Evolutionary conservation across 2,797 vertebrate genomes (phyloP), one percentile per base, ranked within the genome.

Genomic region (Halcyon leucocephala): DNA sequence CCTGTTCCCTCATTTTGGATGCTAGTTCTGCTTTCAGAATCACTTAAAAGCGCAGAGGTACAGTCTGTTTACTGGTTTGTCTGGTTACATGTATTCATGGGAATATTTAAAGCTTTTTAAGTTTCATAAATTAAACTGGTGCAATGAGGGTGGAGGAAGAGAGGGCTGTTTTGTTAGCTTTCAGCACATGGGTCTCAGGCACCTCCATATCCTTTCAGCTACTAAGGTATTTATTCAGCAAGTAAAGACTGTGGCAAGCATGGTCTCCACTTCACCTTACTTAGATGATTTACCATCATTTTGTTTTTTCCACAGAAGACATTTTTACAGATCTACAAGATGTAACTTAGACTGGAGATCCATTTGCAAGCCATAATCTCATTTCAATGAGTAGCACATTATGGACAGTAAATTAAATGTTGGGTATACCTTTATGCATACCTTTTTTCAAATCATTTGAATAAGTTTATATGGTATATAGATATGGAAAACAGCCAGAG

Each of bases 281-380:
- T 93, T 89, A 80, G 13, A 91, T 7, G 2, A 90, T 83, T 92
- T 95, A 57, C 60, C 21, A 61, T 69, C 52, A 42, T 94, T 94
- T 76, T 42, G 55, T 90, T 85, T 91, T 39, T 90, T 90, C 44
- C 82, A 97, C 93, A 70, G 16, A 98, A 98, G 97, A 97, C 97
- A 98, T 97, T 97, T 97, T 95, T 87, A 97, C 82, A 96, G 72
- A 85, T 97, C 95, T 98, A 96, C 86, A 98, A 98, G 97, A 98
- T 96, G 97, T 18, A 54, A 97, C 84, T 98, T 97, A 98, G 98
- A 98, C 97, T 98, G 98, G 97, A 98, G 97, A 98, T 98, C 94
- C 96, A 98, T 98, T 98, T 98, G 97, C 95, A 97, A 98, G 97
- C 81, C 46, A 86, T 64, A 91, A 96, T 73, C 48, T 52, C 39